Conservation (phyloP, 2,797 vertebrate genomes). For the Hypotaenidia okinawae region DNA sequence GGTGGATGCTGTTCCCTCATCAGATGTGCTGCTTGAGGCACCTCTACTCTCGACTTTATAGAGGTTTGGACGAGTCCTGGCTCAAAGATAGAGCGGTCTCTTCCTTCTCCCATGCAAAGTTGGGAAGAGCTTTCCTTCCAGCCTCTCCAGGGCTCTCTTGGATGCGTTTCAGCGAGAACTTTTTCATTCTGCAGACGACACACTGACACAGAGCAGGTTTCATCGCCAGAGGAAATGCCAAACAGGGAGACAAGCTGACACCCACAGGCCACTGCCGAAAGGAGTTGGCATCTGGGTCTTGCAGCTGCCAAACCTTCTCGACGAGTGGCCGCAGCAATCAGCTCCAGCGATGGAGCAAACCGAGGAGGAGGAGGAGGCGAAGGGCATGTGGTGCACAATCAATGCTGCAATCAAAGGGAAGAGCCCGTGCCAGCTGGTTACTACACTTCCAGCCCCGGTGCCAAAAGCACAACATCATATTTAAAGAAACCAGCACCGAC, state of each 20-base stretch:
- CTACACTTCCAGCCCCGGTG: background rate
- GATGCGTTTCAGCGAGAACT: background rate
- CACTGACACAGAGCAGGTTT: background rate
- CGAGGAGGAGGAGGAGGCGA: background rate
- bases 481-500: background rate
- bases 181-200: background rate
- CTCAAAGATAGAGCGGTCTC: rapidly evolving
- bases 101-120: background rate
- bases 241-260: slow-evolving; percentile 7
- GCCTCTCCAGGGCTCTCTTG: background rate
- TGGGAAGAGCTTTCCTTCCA: background rate
- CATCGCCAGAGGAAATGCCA: background rate
- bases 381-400: background rate
- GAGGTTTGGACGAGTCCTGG: rapidly evolving
- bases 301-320: slow-evolving; percentile 11
- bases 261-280: background rate
- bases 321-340: background rate
- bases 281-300: background rate
- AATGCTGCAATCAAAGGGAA: background rate
- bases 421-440: background rate
- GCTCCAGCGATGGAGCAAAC: background rate
- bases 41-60: rapidly evolving
- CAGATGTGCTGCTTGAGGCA: rapidly evolving
- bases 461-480: background rate
- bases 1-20: too few species aligned